phyloP scores from a whole-genome alignment of 2,113 vertebrate species.

The Anguilla japonica region DNA sequence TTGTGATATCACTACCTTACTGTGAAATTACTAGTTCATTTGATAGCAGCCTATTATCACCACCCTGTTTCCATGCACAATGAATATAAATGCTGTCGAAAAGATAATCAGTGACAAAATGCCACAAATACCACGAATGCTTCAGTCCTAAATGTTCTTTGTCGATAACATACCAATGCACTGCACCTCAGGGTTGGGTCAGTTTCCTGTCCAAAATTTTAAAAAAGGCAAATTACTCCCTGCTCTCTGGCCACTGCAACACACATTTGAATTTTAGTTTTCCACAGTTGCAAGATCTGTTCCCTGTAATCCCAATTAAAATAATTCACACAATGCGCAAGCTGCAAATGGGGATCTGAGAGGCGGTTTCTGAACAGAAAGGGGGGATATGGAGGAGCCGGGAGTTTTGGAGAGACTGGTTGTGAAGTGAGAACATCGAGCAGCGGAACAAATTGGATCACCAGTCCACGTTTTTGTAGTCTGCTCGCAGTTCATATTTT shows the following conservation, averaged over 20 bases:
- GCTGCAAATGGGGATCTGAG: not conserved
- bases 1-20: slow-evolving; percentile 52
- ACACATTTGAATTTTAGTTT: not conserved
- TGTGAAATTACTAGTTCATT: slow-evolving; percentile 33
- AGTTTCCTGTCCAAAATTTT: not conserved
- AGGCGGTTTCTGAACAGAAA: not conserved
- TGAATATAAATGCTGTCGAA: slow-evolving; percentile 48
- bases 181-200: not conserved
- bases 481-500: slow-evolving; percentile 5
- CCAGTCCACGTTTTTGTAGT: slow-evolving; percentile 3
- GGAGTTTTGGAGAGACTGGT: not conserved
- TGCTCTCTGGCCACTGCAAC: not conserved
- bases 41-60: slow-evolving; percentile 56
- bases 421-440: not conserved
- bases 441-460: not conserved
- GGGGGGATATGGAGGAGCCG: not conserved
- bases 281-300: not conserved
- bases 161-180: not conserved
- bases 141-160: not conserved
- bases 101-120: slow-evolving; percentile 24
- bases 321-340: not conserved
- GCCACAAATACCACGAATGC: not conserved
- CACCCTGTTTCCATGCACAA: slow-evolving; percentile 45
- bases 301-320: slow-evolving; percentile 5
- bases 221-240: not conserved